Conservation (phyloP, 1,140 invertebrate species). For the Myzus persicae region DNA sequence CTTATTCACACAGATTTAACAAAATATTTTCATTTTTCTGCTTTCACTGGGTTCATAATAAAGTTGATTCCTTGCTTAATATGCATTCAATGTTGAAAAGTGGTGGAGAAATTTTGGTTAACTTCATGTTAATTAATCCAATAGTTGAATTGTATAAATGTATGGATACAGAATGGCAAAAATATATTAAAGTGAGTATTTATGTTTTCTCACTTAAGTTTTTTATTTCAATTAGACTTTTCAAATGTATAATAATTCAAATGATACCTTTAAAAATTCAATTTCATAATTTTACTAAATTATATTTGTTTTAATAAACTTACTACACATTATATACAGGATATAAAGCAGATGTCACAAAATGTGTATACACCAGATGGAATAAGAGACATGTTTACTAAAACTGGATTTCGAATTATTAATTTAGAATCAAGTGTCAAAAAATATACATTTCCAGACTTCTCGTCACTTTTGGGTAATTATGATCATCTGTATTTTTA, state of each 20-base stretch:
- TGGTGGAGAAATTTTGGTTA: constrained; percentile 39
- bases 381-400: not conserved
- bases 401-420: constrained; percentile 45
- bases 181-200: constrained; percentile 44
- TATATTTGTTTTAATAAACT: not conserved
- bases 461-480: constrained; percentile 40
- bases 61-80: constrained; percentile 4
- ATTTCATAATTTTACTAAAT: too few relatives aligned
- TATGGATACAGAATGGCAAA: constrained; percentile 46
- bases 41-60: constrained; percentile 43
- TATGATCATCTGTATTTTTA: not conserved
- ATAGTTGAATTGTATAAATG: constrained; percentile 44
- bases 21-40: constrained; percentile 56
- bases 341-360: not conserved
- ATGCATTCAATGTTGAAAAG: constrained; percentile 42
- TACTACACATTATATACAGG: not conserved
- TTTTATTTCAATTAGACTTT: not conserved
- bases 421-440: constrained; percentile 23
- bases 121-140: constrained; percentile 40
- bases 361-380: not conserved
- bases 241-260: not conserved
- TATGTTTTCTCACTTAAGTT: not conserved
- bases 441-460: constrained; percentile 42
- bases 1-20: not conserved
- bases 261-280: not conserved